A percentile compares a stretch with the other conserved stretches of the same genome.
Evolutionary conservation across 1,140 invertebrate genomes (phyloP).

Genomic region (Cotesia vestalis): DNA sequence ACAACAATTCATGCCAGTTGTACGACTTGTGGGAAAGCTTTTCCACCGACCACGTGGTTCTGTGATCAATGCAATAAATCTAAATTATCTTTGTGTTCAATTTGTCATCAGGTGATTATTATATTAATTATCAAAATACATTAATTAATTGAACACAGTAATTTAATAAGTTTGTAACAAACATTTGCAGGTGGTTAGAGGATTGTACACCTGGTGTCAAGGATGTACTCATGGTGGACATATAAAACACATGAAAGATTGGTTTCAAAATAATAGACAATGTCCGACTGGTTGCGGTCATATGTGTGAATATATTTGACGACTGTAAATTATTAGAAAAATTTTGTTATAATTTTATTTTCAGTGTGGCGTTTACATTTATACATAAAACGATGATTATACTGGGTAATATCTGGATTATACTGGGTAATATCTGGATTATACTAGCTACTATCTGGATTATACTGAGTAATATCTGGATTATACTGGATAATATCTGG

Average conservation of each 20-base stretch:
- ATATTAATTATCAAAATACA: background rate
- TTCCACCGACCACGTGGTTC: constrained; percentile 76
- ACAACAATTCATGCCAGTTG: constrained; percentile 84
- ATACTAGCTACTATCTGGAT: too few relatives aligned
- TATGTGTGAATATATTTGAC: constrained; percentile 76
- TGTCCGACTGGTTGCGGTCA: constrained; percentile 96
- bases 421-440: too few relatives aligned
- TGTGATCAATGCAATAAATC: constrained; percentile 81
- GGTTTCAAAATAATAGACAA: constrained; percentile 80
- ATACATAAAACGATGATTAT: constrained; percentile 36
- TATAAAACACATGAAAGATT: constrained; percentile 84
- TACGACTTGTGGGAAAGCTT: constrained; percentile 75
- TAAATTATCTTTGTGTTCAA: constrained; percentile 76
- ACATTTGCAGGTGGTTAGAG: constrained; percentile 74
- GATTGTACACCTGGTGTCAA: constrained; percentile 94
- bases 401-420: too few relatives aligned
- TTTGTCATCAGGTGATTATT: constrained; percentile 79
- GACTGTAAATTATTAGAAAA: constrained; percentile 30
- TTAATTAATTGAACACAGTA: constrained; percentile 23
- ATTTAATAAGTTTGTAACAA: constrained; percentile 4
- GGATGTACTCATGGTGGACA: constrained; percentile 95
- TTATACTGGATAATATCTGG: too few relatives aligned
- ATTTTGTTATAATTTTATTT: constrained; percentile 13
- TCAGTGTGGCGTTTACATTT: background rate
- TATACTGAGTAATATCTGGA: too few relatives aligned